A percentile compares a stretch with the other conserved stretches of the same genome.
Evolutionary conservation across 2,888 invertebrate genomes (phyloP).

Genomic region (Eupithecia pulchellata): DNA sequence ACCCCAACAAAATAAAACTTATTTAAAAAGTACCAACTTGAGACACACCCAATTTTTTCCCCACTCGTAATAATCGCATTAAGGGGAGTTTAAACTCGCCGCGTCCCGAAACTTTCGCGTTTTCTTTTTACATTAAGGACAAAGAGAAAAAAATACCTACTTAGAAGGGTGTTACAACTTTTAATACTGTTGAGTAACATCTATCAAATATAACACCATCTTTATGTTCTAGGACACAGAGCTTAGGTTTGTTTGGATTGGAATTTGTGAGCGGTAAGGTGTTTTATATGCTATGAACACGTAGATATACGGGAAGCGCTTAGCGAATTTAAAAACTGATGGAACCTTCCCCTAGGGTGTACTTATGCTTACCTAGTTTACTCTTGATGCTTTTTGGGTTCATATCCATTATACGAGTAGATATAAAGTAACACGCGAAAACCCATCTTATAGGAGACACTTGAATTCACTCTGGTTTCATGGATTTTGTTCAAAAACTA

Average conservation of each 20-base stretch:
- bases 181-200: constrained; percentile 64
- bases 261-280: constrained; percentile 32
- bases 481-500: too few species aligned
- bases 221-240: constrained; percentile 5
- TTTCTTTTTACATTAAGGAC: constrained; percentile 84
- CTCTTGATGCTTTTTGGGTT: constrained; percentile 41
- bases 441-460: neutral
- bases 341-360: constrained; percentile 59
- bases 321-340: constrained; percentile 76
- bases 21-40: constrained; percentile 41
- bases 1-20: constrained; percentile 44
- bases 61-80: constrained; percentile 84
- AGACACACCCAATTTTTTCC: constrained; percentile 62
- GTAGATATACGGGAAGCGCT: constrained; percentile 64
- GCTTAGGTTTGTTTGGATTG: constrained; percentile 18
- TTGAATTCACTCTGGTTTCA: too few species aligned
- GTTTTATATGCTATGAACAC: constrained; percentile 67
- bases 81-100: constrained; percentile 75
- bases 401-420: constrained; percentile 15
- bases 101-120: constrained; percentile 75
- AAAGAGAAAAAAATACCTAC: constrained; percentile 74
- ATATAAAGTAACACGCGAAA: neutral
- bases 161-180: constrained; percentile 83
- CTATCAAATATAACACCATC: constrained; percentile 1
- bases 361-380: constrained; percentile 18